Conservation (phyloP, 2,113 vertebrate species). For the Uria aalge region DNA sequence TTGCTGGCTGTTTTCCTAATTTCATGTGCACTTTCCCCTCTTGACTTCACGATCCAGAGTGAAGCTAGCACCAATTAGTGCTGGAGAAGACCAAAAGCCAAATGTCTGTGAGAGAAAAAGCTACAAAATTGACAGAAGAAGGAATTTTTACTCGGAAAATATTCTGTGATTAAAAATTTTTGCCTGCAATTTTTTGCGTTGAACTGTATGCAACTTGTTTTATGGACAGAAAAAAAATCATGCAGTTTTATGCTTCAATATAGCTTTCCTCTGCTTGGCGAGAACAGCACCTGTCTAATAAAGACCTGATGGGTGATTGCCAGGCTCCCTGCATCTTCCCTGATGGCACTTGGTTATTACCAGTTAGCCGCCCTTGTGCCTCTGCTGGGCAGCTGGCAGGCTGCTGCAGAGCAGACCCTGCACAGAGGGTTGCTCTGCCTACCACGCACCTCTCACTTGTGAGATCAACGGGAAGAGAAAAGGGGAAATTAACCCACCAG, state of each 20-base stretch:
- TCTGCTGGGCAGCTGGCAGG: not conserved
- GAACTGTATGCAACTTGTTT: not conserved
- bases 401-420: not conserved
- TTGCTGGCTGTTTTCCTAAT: not conserved
- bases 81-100: not conserved
- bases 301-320: not conserved
- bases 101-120: not conserved
- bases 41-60: not conserved
- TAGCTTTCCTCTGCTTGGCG: not conserved
- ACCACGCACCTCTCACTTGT: accelerated
- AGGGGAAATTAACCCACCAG: not conserved
- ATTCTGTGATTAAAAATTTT: not conserved
- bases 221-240: not conserved
- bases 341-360: not conserved
- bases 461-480: not conserved
- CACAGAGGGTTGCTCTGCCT: not conserved
- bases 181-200: not conserved
- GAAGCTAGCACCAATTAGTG: not conserved
- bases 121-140: not conserved
- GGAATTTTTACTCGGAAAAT: not conserved
- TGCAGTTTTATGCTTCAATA: not conserved
- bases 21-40: not conserved
- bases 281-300: not conserved
- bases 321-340: not conserved
- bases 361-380: not conserved